These are phyloP conservation scores for Coracopsis vasa DNA, from an alignment of 2,113 vertebrate species.

Conservation along the genomic window DNA sequence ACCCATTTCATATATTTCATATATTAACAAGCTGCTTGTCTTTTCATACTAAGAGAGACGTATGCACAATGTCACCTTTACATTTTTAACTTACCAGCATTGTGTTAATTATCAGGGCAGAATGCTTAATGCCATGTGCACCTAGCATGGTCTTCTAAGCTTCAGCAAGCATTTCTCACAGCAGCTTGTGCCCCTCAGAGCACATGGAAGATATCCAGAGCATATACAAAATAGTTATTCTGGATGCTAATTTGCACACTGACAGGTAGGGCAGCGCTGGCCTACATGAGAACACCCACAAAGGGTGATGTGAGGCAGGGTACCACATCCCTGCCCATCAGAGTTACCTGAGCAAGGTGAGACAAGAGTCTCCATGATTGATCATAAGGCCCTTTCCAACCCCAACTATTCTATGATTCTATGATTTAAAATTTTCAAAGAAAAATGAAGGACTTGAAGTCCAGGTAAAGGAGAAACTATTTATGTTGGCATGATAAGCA, in stretches of 20 bases:
- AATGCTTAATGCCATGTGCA: accelerated
- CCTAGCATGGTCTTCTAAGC: neutral
- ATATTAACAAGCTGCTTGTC: no score
- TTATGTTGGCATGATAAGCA: neutral
- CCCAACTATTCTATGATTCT: neutral
- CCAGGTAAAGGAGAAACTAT: neutral
- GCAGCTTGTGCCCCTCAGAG: neutral
- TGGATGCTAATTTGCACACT: accelerated
- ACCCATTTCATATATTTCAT: neutral
- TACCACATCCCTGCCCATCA: neutral
- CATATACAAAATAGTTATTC: accelerated
- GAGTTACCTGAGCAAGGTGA: neutral
- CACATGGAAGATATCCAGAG: accelerated
- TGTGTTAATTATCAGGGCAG: neutral
- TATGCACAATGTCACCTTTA: accelerated
- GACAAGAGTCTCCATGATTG: neutral
- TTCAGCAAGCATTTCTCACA: neutral
- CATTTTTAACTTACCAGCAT: neutral
- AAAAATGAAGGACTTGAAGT: neutral
- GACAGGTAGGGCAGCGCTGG: accelerated
- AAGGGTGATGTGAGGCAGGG: neutral
- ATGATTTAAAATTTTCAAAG: neutral
- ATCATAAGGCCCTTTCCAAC: neutral
- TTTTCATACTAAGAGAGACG: accelerated
- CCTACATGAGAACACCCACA: accelerated